Evolutionary conservation across 2,113 vertebrate genomes (phyloP), one percentile per base, ranked within the genome.

Genomic region (Hemiprocne comata): DNA sequence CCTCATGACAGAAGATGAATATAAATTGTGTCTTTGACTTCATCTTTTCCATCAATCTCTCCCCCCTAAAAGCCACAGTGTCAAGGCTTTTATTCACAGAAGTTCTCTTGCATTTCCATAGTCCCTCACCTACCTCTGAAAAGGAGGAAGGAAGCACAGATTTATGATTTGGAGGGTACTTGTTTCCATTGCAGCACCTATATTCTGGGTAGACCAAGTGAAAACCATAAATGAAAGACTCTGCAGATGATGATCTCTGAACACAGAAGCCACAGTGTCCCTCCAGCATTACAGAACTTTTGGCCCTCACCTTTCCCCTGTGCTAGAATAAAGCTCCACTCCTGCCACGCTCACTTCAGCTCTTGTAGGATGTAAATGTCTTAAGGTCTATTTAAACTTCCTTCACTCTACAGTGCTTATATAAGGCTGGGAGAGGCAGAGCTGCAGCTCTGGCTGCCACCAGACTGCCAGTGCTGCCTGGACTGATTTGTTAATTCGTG

Each of bases 1-100:
- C 81, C 81, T 91, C 58, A 7, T 20, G 70, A 91, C 77, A 89
- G 71, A 82, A 79, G n/a, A 91, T 26, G 66, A 89, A 82, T 78
- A 66, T 38, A 89, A 95, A 94, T 89, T 61, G 82, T 15, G 70
- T 50, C 70, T 93, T 69, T 67, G 72, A 66, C 83, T 97, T 87
- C n/a, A n/a, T 70, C 89, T 95, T 82, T 93, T 51, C 87, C 85
- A 69, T 94, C 91, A 92, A 61, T 85, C 76, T 92, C 71, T 81
- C 46, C 13, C 36, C 64, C 44, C 57, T 10, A 57, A 84, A 94
- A 95, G 86, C 76, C 70, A 74, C 57, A 21, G 28, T n/a, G 77
- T 84, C 65, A 78, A 81, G 53, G 36, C 46, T 85, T 57, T 69
- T n/a, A 53, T 75, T 69, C 65, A 79, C 89, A 87, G 42, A 34